A percentile compares a stretch with the other conserved stretches of the same genome.
phyloP scores from a whole-genome alignment of 2,113 vertebrate species.

The Carassius auratus region DNA sequence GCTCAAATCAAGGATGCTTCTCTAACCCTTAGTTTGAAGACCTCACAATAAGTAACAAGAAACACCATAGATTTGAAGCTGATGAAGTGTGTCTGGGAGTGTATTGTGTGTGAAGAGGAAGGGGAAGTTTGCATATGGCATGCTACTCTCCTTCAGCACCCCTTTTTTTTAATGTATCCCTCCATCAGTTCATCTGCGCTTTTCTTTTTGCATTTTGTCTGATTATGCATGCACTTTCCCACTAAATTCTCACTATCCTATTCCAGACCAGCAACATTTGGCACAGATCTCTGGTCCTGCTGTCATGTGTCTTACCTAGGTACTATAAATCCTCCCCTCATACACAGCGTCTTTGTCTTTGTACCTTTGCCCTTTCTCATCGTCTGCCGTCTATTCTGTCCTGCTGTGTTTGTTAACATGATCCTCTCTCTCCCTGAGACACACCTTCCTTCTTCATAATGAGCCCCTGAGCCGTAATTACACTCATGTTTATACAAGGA shows the following conservation, averaged over 20 bases:
- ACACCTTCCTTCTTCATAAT: not conserved
- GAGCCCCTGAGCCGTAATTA: constrained; percentile 24
- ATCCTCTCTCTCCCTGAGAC: not conserved
- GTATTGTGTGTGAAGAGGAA: not conserved
- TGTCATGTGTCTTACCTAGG: not conserved
- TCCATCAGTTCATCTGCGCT: not conserved
- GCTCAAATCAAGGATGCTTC: not conserved
- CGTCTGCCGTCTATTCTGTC: not conserved
- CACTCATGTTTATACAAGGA: constrained; percentile 41
- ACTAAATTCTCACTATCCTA: not conserved
- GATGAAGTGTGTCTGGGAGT: not conserved
- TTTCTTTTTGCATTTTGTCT: not conserved
- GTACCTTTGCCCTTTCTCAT: constrained; percentile 3
- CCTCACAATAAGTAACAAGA: not conserved
- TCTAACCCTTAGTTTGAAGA: not conserved
- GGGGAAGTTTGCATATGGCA: constrained; percentile 6
- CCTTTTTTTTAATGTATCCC: not conserved
- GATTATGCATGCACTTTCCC: not conserved
- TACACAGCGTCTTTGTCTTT: not conserved
- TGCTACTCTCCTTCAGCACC: not conserved
- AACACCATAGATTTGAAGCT: not conserved
- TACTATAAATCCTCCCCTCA: not conserved
- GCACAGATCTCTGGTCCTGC: constrained; percentile 2
- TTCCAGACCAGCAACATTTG: constrained; percentile 7
- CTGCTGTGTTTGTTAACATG: not conserved